These are phyloP conservation scores for Botrylloides violaceus DNA, from an alignment of 23 tunicate species.

Conservation along the genomic window DNA sequence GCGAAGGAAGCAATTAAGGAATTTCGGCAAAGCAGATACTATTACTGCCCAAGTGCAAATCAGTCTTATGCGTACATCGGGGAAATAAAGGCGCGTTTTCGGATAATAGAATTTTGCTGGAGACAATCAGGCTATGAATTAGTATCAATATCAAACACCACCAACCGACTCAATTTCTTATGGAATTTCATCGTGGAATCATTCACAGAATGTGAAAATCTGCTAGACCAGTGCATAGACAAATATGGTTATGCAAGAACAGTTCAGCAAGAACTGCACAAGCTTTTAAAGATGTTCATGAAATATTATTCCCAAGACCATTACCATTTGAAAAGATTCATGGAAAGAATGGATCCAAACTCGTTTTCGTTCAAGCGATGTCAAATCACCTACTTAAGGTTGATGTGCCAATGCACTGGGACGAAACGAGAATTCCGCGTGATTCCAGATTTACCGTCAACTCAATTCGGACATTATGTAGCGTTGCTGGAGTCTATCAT, in stretches of 20 bases:
- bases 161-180: background rate
- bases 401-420: background rate
- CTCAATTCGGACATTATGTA: background rate
- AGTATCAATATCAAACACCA: background rate
- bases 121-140: background rate
- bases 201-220: conserved; percentile 31
- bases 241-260: background rate
- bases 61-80: conserved; percentile 40
- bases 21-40: conserved; percentile 21
- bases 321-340: background rate
- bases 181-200: conserved; percentile 34
- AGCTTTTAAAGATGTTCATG: background rate
- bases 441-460: background rate
- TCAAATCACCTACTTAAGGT: background rate
- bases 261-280: background rate
- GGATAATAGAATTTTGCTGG: conserved; percentile 23
- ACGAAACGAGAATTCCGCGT: conserved; percentile 2
- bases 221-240: conserved; percentile 24
- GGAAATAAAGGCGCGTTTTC: conserved; percentile 30
- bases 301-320: background rate
- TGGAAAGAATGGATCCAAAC: background rate
- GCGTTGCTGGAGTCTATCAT: background rate
- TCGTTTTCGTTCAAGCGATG: conserved; percentile 5
- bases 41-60: conserved; percentile 19
- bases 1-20: conserved; percentile 24